These are phyloP conservation scores for Eurystomus gularis DNA, from an alignment of 2,113 vertebrate species.

Conservation along the genomic window DNA sequence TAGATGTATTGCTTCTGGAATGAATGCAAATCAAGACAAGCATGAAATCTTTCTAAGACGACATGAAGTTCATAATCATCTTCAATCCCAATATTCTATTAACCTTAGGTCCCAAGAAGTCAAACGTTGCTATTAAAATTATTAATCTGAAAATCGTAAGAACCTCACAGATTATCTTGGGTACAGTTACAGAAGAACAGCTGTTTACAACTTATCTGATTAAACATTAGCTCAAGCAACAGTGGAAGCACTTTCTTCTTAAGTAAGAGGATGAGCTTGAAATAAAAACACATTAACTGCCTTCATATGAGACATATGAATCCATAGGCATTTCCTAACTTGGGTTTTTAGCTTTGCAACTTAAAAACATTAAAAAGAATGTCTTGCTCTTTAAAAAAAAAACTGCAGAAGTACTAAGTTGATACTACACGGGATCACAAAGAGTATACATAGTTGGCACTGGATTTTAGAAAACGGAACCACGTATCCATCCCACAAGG, in stretches of 20 bases:
- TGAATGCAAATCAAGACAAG: neutral
- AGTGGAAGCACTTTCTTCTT: neutral
- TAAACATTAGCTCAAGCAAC: neutral
- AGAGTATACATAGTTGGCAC: neutral
- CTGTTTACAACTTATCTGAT: neutral
- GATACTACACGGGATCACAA: fast-evolving
- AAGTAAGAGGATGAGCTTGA: neutral
- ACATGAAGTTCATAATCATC: neutral
- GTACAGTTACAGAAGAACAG: neutral
- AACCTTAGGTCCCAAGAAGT: neutral
- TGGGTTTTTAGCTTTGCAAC: neutral
- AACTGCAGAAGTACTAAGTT: neutral
- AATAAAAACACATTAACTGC: neutral
- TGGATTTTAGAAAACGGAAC: neutral
- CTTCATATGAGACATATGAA: neutral
- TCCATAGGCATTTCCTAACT: neutral
- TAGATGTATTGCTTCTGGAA: neutral
- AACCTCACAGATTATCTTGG: neutral
- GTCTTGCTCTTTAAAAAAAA: neutral
- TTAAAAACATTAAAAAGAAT: neutral
- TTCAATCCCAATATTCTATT: neutral
- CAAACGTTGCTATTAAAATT: neutral
- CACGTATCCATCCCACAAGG: neutral
- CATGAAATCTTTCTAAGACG: neutral
- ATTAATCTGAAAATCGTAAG: neutral